Evolutionary conservation across 2,113 vertebrate genomes (phyloP), one percentile per base, ranked within the genome.

Genomic region (Bothrops jararaca): DNA sequence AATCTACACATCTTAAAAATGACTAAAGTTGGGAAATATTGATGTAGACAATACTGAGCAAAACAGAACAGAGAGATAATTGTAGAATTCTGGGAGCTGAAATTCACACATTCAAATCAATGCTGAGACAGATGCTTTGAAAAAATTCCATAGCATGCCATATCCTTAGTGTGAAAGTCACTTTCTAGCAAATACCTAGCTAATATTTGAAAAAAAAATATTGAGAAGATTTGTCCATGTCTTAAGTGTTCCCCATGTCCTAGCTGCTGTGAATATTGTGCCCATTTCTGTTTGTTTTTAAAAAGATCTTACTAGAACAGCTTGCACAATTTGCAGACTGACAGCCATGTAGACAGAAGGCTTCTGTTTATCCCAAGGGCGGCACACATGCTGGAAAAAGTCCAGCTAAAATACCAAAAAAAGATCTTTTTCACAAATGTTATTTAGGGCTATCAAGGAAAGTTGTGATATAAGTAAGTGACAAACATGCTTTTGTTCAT

Each of bases 271-370:
- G 95, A 96, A 94, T 95, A 93, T 39, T 39, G 34, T 80, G 18
- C 74, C 86, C 56, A 92, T 90, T 96, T 94, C 92, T 95, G 90
- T 89, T 96, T 95, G 92, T 95, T 95, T 94, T 52, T 86, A 90
- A 93, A 94, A 92, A 89, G 95, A 96, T 96, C 93, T 87, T 91
- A 96, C 86, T 91, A 89, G 26, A 95, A 92, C 64, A 1, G 53
- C 90, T 93, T 93, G 64, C 89, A 91, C 92, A 96, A 95, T 91
- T 94, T 96, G 91, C 42, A 94, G 94, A 97, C 93, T 97, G 97
- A 96, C 95, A 97, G 95, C 92, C 91, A 89, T 85, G 26, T 48
- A 96, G 95, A 95, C 94, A 92, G 94, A 96, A 96, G 94, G 88
- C 91, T 91, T 92, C 50, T 92, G 89, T 93, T 93, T 93, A 92